Conservation (phyloP, 2,888 invertebrate genomes). For the Hirudinaria manillensis region DNA sequence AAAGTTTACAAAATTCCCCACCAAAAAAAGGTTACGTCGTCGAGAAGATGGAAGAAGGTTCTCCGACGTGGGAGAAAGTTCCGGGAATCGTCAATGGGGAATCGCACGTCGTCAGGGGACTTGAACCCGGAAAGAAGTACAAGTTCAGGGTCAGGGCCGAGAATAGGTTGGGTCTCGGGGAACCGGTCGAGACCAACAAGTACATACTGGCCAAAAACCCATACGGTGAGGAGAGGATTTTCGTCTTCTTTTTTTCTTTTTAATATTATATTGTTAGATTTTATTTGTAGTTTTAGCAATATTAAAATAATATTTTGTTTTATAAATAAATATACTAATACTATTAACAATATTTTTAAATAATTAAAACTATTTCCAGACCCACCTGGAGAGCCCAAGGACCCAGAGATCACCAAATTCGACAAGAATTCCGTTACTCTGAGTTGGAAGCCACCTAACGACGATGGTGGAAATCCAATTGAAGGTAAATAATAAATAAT, state of each 20-base stretch:
- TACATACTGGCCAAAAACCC: conserved; percentile 82
- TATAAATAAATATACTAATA: background rate
- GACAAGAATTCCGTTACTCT: conserved; percentile 90
- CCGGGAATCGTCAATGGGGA: conserved; percentile 74
- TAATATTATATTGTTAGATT: background rate
- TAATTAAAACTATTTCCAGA: conserved; percentile 43
- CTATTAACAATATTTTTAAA: background rate
- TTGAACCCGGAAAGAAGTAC: conserved; percentile 93
- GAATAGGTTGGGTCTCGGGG: conserved; percentile 85
- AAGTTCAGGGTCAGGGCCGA: conserved; percentile 93
- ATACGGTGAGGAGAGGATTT: conserved; percentile 58
- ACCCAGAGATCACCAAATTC: conserved; percentile 67
- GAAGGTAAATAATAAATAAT: conserved; percentile 59
- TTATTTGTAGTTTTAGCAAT: background rate
- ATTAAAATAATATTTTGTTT: conserved; percentile 9
- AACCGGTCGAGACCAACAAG: conserved; percentile 73
- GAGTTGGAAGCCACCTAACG: conserved; percentile 82
- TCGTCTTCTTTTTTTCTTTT: no score
- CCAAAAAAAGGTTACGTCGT: conserved; percentile 73
- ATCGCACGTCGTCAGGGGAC: conserved; percentile 82
- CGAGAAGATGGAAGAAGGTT: conserved; percentile 86
- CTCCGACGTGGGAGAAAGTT: conserved; percentile 84
- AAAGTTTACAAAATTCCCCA: background rate
- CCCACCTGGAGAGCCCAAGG: conserved; percentile 51
- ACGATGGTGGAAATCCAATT: conserved; percentile 87